Conservation (phyloP, 2,797 vertebrate species). For the Aldrovandia affinis region DNA sequence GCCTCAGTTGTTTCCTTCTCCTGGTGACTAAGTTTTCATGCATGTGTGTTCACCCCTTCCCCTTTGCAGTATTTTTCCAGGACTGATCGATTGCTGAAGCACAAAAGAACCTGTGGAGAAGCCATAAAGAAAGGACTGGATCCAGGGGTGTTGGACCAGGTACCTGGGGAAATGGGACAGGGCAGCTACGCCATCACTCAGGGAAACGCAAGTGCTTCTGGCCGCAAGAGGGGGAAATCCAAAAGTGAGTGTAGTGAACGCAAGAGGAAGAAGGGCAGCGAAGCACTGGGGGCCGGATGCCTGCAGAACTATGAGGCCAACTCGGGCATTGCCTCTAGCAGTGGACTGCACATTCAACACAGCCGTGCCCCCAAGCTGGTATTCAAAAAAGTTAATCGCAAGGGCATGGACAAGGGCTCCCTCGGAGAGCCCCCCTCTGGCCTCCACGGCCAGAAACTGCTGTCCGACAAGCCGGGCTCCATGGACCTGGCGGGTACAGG, state of each 20-base stretch:
- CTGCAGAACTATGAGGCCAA: conserved; percentile 88
- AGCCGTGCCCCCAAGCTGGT: conserved; percentile 89
- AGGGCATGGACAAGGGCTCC: conserved; percentile 84
- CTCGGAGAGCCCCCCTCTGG: conserved; percentile 76
- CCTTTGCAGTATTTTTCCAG: conserved; percentile 91
- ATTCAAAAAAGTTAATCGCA: conserved; percentile 91
- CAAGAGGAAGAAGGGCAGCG: conserved; percentile 85
- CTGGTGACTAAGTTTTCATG: neutral
- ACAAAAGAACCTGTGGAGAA: conserved; percentile 99
- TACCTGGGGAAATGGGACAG: conserved; percentile 84
- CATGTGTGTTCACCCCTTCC: conserved; percentile 19
- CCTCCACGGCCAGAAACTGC: conserved; percentile 82
- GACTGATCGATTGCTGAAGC: conserved; percentile 98
- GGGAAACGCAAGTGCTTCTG: conserved; percentile 90
- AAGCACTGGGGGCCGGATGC: conserved; percentile 76
- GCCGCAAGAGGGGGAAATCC: conserved; percentile 90
- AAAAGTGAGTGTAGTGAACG: conserved; percentile 89
- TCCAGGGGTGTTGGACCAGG: conserved; percentile 85
- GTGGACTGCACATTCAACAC: conserved; percentile 78
- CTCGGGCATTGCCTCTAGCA: conserved; percentile 76
- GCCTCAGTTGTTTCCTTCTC: no score
- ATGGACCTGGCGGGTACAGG: conserved; percentile 80
- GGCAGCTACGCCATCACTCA: conserved; percentile 88
- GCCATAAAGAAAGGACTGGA: conserved; percentile 94
- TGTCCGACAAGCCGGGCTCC: conserved; percentile 82